These are phyloP conservation scores for Rallus crepitans DNA, from an alignment of 2,797 vertebrate species.

Conservation along the genomic window DNA sequence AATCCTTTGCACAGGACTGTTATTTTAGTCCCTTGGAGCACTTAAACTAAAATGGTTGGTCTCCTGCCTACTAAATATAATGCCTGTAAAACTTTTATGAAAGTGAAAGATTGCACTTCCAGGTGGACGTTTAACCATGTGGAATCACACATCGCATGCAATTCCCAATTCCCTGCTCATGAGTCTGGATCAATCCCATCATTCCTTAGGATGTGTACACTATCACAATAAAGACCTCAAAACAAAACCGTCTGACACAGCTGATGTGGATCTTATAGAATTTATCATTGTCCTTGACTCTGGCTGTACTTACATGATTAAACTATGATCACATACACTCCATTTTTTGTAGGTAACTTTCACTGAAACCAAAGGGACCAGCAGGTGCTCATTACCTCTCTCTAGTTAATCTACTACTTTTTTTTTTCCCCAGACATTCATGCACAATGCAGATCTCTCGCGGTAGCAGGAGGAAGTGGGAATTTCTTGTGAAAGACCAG, in stretches of 20 bases:
- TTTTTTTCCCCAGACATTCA: background rate
- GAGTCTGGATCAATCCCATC: background rate
- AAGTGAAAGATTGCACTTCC: background rate
- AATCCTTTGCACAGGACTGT: background rate
- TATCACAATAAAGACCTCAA: background rate
- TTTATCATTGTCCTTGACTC: background rate
- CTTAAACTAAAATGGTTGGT: slow-evolving; percentile 11
- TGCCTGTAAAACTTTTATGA: background rate
- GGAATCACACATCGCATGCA: background rate
- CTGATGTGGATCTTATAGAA: background rate
- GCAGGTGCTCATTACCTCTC: background rate
- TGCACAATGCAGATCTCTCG: background rate
- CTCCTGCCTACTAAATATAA: slow-evolving; percentile 11
- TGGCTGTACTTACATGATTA: background rate
- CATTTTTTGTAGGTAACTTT: background rate
- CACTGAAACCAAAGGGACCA: background rate
- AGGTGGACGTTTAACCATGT: background rate
- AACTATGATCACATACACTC: background rate
- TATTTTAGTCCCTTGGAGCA: slow-evolving; percentile 2
- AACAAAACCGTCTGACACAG: background rate
- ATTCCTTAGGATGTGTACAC: background rate
- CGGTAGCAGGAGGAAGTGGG: background rate
- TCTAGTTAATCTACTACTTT: background rate
- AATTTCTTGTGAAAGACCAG: background rate
- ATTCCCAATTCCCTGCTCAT: background rate